These are phyloP conservation scores for Melanotaenia trifasciata DNA, from an alignment of 2,797 vertebrate genomes.

Conservation along the genomic window DNA sequence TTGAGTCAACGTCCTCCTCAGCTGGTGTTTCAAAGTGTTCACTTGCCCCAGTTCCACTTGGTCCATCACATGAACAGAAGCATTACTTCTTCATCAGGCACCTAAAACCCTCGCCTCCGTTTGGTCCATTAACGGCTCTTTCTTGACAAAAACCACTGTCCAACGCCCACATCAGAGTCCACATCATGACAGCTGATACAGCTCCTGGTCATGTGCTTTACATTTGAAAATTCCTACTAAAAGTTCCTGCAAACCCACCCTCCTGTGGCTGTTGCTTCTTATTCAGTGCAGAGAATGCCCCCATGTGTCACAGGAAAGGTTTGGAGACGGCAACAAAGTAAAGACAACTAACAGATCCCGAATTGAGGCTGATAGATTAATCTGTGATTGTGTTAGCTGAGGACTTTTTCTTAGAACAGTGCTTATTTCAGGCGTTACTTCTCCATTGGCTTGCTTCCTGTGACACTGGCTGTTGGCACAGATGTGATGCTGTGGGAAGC, in stretches of 20 bases:
- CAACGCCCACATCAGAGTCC: neutral
- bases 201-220: constrained; percentile 41
- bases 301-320: neutral
- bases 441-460: constrained; percentile 23
- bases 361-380: neutral
- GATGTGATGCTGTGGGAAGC: constrained; percentile 8
- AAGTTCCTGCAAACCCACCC: neutral
- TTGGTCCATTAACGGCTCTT: constrained; percentile 6
- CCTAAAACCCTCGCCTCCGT: neutral
- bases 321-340: neutral
- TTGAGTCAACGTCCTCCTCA: neutral
- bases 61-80: neutral
- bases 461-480: constrained; percentile 10
- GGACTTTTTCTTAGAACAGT: neutral
- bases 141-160: neutral
- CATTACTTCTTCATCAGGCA: neutral
- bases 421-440: neutral
- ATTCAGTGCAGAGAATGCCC: constrained; percentile 36
- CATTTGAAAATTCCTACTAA: constrained; percentile 20
- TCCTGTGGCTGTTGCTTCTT: constrained; percentile 17
- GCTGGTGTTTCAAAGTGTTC: constrained; percentile 17
- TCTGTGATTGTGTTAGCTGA: constrained; percentile 3
- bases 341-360: neutral
- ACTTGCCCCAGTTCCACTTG: neutral
- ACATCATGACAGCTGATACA: constrained; percentile 50